Conservation (phyloP, 2,888 invertebrate species). For the Resseliella maxima region DNA sequence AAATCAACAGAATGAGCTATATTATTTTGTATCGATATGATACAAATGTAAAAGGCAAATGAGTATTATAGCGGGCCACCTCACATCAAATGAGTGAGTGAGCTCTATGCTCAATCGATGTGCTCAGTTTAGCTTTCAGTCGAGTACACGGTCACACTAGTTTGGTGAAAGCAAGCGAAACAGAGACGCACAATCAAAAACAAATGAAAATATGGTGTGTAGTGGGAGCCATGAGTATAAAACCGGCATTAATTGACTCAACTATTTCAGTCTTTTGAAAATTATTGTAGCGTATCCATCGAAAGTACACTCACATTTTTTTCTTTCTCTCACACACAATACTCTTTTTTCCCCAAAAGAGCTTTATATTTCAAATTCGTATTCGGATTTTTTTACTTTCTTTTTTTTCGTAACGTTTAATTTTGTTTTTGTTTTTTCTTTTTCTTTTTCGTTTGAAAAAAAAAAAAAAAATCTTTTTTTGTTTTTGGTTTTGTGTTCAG, state of each 20-base stretch:
- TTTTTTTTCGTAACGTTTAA: slow-evolving; percentile 5
- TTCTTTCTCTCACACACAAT: too few relatives aligned
- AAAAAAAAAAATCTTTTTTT: too few relatives aligned
- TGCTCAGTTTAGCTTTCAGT: neutral
- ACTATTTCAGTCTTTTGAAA: slow-evolving; percentile 68
- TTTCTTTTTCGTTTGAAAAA: neutral
- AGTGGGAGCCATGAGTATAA: slow-evolving; percentile 64
- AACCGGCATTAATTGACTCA: slow-evolving; percentile 68
- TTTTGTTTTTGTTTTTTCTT: neutral
- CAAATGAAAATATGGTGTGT: slow-evolving; percentile 55
- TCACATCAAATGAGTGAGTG: neutral
- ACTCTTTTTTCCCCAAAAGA: neutral
- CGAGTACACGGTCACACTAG: neutral
- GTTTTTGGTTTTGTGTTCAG: too few relatives aligned
- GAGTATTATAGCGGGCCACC: neutral
- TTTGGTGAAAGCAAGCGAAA: slow-evolving; percentile 36
- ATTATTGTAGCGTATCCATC: slow-evolving; percentile 55
- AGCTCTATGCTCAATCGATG: neutral
- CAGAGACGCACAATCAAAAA: neutral
- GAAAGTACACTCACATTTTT: slow-evolving; percentile 54
- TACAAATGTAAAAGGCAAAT: neutral
- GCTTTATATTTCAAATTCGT: slow-evolving; percentile 21
- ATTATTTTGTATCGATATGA: neutral
- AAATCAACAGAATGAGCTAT: too few relatives aligned
- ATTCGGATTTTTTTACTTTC: slow-evolving; percentile 23